A percentile compares a stretch with the other conserved stretches of the same genome.
phyloP scores from a whole-genome alignment of 2,888 invertebrate genomes.

The Drosophila ustulata region DNA sequence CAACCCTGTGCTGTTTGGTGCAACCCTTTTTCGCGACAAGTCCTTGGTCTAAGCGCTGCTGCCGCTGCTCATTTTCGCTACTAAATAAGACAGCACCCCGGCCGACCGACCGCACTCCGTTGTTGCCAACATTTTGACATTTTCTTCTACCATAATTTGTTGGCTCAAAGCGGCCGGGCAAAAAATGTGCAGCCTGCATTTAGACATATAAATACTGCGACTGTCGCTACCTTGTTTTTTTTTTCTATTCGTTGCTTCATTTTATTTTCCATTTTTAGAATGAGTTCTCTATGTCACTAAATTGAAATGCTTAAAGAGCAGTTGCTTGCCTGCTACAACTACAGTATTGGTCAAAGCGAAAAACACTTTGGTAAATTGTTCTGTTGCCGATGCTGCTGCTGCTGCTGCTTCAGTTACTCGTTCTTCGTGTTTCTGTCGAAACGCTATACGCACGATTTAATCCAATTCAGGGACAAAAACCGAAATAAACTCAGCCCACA shows the following conservation, averaged over 20 bases:
- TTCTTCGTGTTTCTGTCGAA: conserved; percentile 12
- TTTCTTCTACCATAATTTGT: conserved; percentile 48
- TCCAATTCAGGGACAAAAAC: conserved; percentile 27
- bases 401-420: not conserved
- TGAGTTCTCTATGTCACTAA: conserved; percentile 26
- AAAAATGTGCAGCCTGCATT: conserved; percentile 41
- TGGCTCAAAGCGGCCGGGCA: conserved; percentile 41
- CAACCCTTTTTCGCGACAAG: conserved; percentile 56
- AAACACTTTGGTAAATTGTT: conserved; percentile 55
- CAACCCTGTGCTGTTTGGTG: not conserved
- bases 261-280: conserved; percentile 22
- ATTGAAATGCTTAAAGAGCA: conserved; percentile 41
- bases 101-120: not conserved
- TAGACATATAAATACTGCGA: conserved; percentile 35
- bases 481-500: conserved; percentile 20
- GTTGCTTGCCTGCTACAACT: conserved; percentile 4
- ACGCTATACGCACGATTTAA: conserved; percentile 71
- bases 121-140: conserved; percentile 69
- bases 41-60: conserved; percentile 62
- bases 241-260: not conserved
- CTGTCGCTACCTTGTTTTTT: conserved; percentile 21
- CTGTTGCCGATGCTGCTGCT: not conserved
- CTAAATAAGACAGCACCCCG: conserved; percentile 69
- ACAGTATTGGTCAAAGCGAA: conserved; percentile 33
- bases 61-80: conserved; percentile 79